A percentile compares a stretch with the other conserved stretches of the same genome.
Evolutionary conservation across 2,113 vertebrate genomes (phyloP).

Genomic region (Otocyon megalotis): DNA sequence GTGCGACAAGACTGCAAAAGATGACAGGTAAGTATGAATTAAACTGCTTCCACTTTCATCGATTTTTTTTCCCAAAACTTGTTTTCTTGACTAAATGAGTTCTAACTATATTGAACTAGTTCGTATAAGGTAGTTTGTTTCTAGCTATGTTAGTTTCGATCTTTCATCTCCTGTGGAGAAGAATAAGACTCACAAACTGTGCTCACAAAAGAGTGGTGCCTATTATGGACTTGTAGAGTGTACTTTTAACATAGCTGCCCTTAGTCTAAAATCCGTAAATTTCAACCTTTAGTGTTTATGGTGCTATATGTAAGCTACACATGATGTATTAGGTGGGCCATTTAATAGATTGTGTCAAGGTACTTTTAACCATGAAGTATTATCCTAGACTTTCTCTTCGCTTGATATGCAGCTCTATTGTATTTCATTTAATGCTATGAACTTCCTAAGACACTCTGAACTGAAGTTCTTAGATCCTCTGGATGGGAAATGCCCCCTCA

Average conservation of each 20-base stretch:
- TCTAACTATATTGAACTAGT: conserved; percentile 9
- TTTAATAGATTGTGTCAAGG: background rate
- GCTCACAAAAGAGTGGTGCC: background rate
- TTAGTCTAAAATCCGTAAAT: background rate
- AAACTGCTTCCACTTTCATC: background rate
- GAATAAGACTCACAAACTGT: background rate
- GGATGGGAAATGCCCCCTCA: background rate
- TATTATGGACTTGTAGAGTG: background rate
- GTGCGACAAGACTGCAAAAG: conserved; percentile 94
- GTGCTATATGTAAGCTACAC: background rate
- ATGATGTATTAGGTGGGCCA: background rate
- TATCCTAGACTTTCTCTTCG: background rate
- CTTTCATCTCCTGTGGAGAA: background rate
- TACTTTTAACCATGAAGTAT: background rate
- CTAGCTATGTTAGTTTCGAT: background rate
- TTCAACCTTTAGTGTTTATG: background rate
- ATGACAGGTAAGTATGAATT: conserved; percentile 87
- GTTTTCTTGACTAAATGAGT: conserved; percentile 9
- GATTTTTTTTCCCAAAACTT: background rate
- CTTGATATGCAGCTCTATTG: accelerated
- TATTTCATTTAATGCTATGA: background rate
- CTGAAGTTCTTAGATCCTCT: background rate
- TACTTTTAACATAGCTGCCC: background rate
- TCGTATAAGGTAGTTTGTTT: background rate
- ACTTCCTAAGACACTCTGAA: background rate